Base-by-base conservation (phyloP, 2,113 vertebrate species). In the Nycticebus coucang region DNA sequence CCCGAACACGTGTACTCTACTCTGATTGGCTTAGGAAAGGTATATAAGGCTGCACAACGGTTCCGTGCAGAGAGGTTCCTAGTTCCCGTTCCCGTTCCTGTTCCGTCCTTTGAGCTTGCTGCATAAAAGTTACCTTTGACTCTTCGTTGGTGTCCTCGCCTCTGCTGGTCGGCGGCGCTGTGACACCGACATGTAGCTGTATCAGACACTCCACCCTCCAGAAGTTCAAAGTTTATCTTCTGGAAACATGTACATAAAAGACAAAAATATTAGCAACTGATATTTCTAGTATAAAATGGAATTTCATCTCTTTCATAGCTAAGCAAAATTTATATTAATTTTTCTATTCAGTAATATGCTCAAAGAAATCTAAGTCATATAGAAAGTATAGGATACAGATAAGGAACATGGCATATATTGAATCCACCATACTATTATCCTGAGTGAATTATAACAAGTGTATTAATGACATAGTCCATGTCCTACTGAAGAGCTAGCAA, bases 311-410 rank as follows among this genome's bases (percentile, higher is more conserved):
- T 87, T 89, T 53, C 7, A 60, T 33, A 87, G 12, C 26, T 72
- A 59, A 90, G 35, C 28, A 88, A n/a, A n/a, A 64, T 50, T 50
- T 59, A 45, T 64, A 53, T 37, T 69, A 28, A 74, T 22, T 91
- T 87, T 91, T 33, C 24, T 75, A 90, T 93, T 87, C 78, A 71
- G 26, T 81, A 45, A 41, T n/a, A 74, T 89, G 22, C 5, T 72
- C 22, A 87, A 66, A 66, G 69, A 94, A 97, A 91, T 26, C 19
- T 1, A 91, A 82, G 22, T 95, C 26, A 62, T 33, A 30, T 24
- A 91, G 22, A 89, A 96, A 45, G 33, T n/a, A 69, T 22, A 26
- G 33, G 26, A 88, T 53, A 41, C 37, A 79, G 33, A 91, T 21
- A 53, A 89, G 84, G 33, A 59, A 88, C 93, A 79, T n/a, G 30